phyloP scores from a whole-genome alignment of 1,140 invertebrate genomes.

The Eriocheir sinensis region DNA sequence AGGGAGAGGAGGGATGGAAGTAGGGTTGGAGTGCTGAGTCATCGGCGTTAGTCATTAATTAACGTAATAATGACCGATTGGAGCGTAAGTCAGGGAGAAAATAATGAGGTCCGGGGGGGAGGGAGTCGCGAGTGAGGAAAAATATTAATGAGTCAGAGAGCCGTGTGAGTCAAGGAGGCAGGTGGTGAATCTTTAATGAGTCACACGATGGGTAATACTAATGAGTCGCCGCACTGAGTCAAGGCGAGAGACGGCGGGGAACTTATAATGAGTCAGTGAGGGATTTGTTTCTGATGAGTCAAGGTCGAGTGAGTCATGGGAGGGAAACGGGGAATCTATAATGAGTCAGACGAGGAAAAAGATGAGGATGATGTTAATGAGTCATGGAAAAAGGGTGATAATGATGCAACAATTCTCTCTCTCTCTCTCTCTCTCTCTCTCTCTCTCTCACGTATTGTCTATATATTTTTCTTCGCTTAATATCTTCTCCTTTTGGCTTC shows the following conservation, averaged over 20 bases:
- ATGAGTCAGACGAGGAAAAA: not conserved
- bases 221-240: not conserved
- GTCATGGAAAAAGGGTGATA: too few relatives aligned
- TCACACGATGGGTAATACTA: too few relatives aligned
- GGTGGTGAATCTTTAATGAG: too few relatives aligned
- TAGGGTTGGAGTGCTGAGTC: too few relatives aligned
- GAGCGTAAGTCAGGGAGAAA: not conserved
- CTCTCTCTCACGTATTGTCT: constrained; percentile 31
- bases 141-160: not conserved
- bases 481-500: not conserved
- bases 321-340: too few relatives aligned
- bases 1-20: too few relatives aligned
- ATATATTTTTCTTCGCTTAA: not conserved
- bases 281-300: too few relatives aligned
- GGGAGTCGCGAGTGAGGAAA: too few relatives aligned
- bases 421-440: constrained; percentile 27
- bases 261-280: not conserved
- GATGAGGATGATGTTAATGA: too few relatives aligned
- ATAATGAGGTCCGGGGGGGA: not conserved
- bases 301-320: not conserved
- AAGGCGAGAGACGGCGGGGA: not conserved
- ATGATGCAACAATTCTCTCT: not conserved
- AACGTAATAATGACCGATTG: too few relatives aligned
- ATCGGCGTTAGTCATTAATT: too few relatives aligned
- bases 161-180: too few relatives aligned